A percentile compares a stretch with the other conserved stretches of the same genome.
These are phyloP conservation scores for Parascotia fuliginaria DNA, from an alignment of 2,888 invertebrate genomes.

Conservation along the genomic window DNA sequence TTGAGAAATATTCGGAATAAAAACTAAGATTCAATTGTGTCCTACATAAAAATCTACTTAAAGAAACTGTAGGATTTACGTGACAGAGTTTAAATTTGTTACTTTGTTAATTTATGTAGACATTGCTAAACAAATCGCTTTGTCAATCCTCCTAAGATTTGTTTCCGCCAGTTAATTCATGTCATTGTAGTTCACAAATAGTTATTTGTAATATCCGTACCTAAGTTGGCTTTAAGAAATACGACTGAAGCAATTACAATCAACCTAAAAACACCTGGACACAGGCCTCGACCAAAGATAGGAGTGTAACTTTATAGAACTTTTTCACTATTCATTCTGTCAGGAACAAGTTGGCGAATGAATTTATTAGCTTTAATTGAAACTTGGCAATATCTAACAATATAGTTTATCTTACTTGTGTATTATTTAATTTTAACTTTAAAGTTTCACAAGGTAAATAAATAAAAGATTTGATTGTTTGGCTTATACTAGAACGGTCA, in stretches of 20 bases:
- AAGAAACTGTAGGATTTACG: too few species aligned
- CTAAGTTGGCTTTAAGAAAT: too few species aligned
- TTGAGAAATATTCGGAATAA: too few species aligned
- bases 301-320: too few species aligned
- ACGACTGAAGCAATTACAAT: too few species aligned
- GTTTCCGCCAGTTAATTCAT: not conserved
- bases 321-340: slow-evolving; percentile 11
- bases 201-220: too few species aligned
- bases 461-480: slow-evolving; percentile 17
- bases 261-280: too few species aligned
- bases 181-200: too few species aligned
- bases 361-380: slow-evolving; percentile 32
- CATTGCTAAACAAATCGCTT: not conserved
- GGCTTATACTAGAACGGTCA: slow-evolving; percentile 5
- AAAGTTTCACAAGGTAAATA: slow-evolving; percentile 1
- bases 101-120: not conserved
- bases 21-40: too few species aligned
- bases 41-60: too few species aligned
- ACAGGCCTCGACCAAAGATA: too few species aligned
- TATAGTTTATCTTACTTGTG: slow-evolving; percentile 8
- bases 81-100: not conserved
- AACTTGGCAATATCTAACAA: slow-evolving; percentile 25
- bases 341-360: slow-evolving; percentile 21
- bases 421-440: slow-evolving; percentile 13
- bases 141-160: not conserved